Conservation (phyloP, 2,113 vertebrate genomes). For the Deroptyus accipitrinus region DNA sequence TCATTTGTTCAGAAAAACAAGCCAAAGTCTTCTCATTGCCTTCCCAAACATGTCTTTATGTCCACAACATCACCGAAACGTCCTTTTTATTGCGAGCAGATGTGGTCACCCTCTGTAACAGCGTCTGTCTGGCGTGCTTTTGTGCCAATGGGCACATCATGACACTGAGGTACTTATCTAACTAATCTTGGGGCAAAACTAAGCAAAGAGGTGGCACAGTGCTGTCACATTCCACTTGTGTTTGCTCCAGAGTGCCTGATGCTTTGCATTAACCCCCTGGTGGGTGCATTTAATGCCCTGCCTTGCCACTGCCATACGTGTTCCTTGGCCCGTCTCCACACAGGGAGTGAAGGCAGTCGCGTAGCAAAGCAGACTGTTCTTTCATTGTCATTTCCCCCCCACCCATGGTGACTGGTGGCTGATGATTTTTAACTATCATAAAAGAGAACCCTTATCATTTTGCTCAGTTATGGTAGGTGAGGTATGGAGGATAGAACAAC, state of each 20-base stretch:
- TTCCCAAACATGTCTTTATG: slow-evolving; percentile 93
- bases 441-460: background rate
- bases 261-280: background rate
- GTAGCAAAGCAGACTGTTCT: background rate
- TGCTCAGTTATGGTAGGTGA: background rate
- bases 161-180: slow-evolving; percentile 89
- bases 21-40: slow-evolving; percentile 98
- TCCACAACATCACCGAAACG: slow-evolving; percentile 97
- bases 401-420: background rate
- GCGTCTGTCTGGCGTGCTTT: slow-evolving; percentile 93
- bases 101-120: slow-evolving; percentile 89
- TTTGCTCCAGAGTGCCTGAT: background rate
- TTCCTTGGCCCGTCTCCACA: background rate
- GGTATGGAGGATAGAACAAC: background rate
- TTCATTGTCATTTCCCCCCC: background rate
- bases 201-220: background rate
- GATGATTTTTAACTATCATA: background rate
- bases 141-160: slow-evolving; percentile 97
- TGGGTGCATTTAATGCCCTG: background rate
- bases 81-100: slow-evolving; percentile 93
- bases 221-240: background rate
- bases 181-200: slow-evolving; percentile 32
- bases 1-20: slow-evolving; percentile 97
- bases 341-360: background rate
- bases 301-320: background rate